Conservation (phyloP, 2,888 invertebrate species). For the Corbicula japonica region DNA sequence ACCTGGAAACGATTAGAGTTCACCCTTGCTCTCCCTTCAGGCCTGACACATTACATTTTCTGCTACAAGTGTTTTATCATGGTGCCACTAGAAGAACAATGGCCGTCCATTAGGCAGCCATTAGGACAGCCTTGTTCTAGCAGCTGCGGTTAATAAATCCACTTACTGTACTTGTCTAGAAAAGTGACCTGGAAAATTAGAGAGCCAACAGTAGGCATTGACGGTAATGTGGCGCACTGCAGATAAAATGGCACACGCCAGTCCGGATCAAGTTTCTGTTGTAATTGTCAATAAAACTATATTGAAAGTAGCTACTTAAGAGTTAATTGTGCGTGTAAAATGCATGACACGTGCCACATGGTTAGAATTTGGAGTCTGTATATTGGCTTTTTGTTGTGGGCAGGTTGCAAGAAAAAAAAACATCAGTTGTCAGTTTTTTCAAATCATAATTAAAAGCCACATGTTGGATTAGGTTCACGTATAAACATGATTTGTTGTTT, state of each 20-base stretch:
- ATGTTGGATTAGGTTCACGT: too few relatives aligned
- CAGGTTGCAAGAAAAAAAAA: too few relatives aligned
- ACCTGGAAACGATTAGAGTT: too few relatives aligned
- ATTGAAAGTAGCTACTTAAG: constrained; percentile 11
- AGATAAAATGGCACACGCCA: constrained; percentile 48
- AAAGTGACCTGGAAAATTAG: constrained; percentile 13
- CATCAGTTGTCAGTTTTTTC: too few relatives aligned
- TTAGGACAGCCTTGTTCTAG: constrained; percentile 21
- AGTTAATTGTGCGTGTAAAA: constrained; percentile 27
- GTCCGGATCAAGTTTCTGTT: constrained; percentile 31
- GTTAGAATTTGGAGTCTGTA: too few relatives aligned
- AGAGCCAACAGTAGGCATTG: too few relatives aligned
- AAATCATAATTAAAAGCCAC: too few relatives aligned
- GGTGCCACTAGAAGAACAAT: constrained; percentile 9
- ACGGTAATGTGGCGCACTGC: too few relatives aligned
- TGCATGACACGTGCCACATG: constrained; percentile 27
- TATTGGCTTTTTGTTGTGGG: too few relatives aligned
- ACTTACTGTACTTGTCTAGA: not conserved
- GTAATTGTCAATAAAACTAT: not conserved
- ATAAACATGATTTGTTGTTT: too few relatives aligned
- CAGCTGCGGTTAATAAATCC: constrained; percentile 41
- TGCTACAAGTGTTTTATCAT: not conserved
- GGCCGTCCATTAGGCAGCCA: constrained; percentile 13
- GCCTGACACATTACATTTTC: too few relatives aligned
- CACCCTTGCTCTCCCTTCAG: too few relatives aligned